Percentiles rank a stretch among this genome's conserved stretches.
Evolutionary conservation across 2,797 vertebrate species (phyloP).

Genomic region (Xiphophorus birchmanni): DNA sequence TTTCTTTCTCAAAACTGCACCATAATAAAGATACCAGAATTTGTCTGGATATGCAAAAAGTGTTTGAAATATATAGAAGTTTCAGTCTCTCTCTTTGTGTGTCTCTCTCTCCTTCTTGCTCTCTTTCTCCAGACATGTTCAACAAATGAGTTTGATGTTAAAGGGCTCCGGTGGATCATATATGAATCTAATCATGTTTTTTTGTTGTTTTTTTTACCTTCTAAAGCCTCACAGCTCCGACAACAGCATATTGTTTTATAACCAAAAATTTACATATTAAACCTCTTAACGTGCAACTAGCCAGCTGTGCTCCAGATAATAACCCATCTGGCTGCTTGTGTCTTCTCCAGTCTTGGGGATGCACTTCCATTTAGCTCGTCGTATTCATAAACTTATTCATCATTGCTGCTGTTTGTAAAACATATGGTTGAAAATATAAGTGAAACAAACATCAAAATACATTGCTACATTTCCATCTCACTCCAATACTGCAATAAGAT

Average conservation of each 20-base stretch:
- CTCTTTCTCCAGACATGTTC: background rate
- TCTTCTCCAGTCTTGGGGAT: background rate
- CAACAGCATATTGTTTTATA: slow-evolving; percentile 18
- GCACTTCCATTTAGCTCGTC: background rate
- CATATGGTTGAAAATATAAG: background rate
- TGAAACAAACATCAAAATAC: background rate
- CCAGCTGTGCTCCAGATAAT: slow-evolving; percentile 20
- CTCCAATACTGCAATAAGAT: background rate
- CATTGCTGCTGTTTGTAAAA: background rate
- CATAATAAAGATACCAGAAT: background rate
- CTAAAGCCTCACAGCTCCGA: slow-evolving; percentile 5
- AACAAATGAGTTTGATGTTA: background rate
- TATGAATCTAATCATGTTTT: slow-evolving; percentile 2
- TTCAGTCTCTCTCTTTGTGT: background rate
- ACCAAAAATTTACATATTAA: slow-evolving; percentile 17
- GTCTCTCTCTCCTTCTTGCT: too few species aligned
- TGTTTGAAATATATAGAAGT: background rate
- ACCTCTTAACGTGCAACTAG: background rate
- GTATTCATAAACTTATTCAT: background rate
- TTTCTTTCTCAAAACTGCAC: background rate
- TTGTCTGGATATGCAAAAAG: too few species aligned
- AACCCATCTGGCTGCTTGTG: background rate
- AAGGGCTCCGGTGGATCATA: background rate
- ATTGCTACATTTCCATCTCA: background rate
- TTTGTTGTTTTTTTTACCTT: background rate